phyloP scores from a whole-genome alignment of 2,113 vertebrate genomes.

The Planiliza haematocheilus region DNA sequence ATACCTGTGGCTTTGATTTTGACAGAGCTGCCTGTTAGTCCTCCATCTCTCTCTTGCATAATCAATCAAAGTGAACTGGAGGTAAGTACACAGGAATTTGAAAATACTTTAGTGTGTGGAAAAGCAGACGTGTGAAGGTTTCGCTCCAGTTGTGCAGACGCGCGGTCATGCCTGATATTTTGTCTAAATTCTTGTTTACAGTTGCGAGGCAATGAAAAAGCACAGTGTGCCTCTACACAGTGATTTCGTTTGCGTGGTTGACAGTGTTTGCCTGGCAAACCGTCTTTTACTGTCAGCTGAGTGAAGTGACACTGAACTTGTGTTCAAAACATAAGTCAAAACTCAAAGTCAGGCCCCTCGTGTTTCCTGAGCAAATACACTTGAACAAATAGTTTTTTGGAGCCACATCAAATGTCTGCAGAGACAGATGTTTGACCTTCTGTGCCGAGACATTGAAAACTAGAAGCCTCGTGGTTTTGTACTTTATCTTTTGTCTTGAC shows the following conservation, averaged over 20 bases:
- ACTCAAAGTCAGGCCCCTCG: not conserved
- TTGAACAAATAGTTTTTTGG: not conserved
- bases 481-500: conserved; percentile 17
- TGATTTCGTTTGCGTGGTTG: conserved; percentile 11
- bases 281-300: conserved; percentile 13
- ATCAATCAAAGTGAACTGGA: conserved; percentile 50
- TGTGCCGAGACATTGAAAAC: not conserved
- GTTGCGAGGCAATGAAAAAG: conserved; percentile 4
- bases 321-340: not conserved
- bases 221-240: conserved; percentile 24
- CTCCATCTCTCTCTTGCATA: conserved; percentile 16
- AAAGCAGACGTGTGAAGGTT: conserved; percentile 15
- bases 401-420: not conserved
- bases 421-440: conserved; percentile 21
- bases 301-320: conserved; percentile 12
- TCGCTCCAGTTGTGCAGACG: not conserved
- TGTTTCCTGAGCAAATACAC: conserved; percentile 8
- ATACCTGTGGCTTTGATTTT: conserved; percentile 64
- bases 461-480: not conserved
- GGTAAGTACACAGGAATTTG: not conserved
- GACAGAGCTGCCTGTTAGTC: conserved; percentile 44
- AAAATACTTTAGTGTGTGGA: not conserved
- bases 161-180: conserved; percentile 33
- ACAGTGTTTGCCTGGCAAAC: conserved; percentile 7
- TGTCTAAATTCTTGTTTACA: conserved; percentile 32